Evolutionary conservation across 1,140 invertebrate species (phyloP), one percentile per base, ranked within the genome.

Genomic region (Bombus terrestris): DNA sequence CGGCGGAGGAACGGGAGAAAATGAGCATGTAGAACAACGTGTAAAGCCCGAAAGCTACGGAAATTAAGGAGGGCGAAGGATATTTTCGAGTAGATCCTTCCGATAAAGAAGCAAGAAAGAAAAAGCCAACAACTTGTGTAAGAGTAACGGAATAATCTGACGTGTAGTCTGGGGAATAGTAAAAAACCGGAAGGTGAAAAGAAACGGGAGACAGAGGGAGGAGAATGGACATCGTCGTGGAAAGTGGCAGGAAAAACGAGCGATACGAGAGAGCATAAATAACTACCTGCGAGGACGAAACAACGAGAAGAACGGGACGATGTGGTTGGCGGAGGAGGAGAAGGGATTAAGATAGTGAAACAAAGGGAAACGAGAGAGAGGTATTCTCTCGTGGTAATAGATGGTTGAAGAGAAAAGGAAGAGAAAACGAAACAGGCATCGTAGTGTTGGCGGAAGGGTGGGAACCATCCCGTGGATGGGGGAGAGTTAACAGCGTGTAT

Each of bases 401-500:
- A 35, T 62, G 59, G 59, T 62, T 62, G n/a, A 35, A 15, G 15
- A 22, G 32, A 66, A 32, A 22, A 32, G 15, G 32, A 35, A 18
- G 15, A 32, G 15, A 37, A 64, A 68, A n/a, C 53, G 15, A 43
- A 59, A 22, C 39, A 28, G 43, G 32, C 53, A n/a, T 25, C 5
- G 37, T 15, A 12, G 37, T 41, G 18, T 53, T 15, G 13, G 53
- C 66, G 66, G 1, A 25, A 18, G 22, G 18, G n/a, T 28, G 66
- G 15, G 39, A 39, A 74, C 8, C 10, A 35, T 18, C 32, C n/a
- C 15, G 13, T 8, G 13, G 43, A 41, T 62, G 43, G 47, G 6
- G 66, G 59, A 69, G 68, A 87, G 85, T 88, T 81, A 92, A 85
- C 85, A 86, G 81, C 86, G 74, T 90, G 68, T 86, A 87, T 88